Evolutionary conservation across 2,113 vertebrate species (phyloP).

Genomic region (Campylorhamphus procurvoides): DNA sequence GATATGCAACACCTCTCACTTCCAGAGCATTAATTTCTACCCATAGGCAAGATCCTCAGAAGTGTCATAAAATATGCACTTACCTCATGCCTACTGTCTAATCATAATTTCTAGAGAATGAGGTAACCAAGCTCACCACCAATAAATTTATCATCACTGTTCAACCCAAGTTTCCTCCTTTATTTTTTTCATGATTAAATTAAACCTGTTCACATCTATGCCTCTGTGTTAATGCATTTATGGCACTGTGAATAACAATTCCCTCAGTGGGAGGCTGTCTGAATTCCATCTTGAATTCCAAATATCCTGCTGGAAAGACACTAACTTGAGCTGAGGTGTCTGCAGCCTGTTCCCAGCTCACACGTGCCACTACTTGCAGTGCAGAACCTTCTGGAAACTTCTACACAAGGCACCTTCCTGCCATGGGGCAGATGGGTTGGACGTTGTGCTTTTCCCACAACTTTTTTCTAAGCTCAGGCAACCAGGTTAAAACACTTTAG

Average conservation of each 20-base stretch:
- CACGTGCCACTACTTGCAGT: rapidly evolving
- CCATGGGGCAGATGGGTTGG: not conserved
- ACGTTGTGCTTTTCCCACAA: not conserved
- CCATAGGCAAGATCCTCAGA: not conserved
- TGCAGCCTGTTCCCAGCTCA: not conserved
- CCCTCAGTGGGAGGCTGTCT: not conserved
- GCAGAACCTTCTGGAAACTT: not conserved
- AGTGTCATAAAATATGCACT: not conserved
- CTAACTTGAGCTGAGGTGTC: not conserved
- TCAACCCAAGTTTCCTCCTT: not conserved
- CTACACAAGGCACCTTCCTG: not conserved
- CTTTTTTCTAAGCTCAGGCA: not conserved
- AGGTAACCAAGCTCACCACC: slow-evolving; percentile 5
- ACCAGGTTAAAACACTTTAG: not conserved
- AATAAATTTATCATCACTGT: not conserved
- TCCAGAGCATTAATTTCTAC: not conserved
- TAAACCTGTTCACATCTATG: not conserved
- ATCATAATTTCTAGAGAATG: not conserved
- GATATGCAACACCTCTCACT: not conserved
- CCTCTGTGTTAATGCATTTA: not conserved
- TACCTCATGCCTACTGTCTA: not conserved
- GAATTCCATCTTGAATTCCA: not conserved
- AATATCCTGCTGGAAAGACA: not conserved
- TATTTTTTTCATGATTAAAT: not conserved
- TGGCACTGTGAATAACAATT: not conserved